Percentiles rank a stretch among this genome's conserved stretches.
These are phyloP conservation scores for Puffinus mauretanicus DNA, from an alignment of 2,113 vertebrate genomes.

Conservation along the genomic window DNA sequence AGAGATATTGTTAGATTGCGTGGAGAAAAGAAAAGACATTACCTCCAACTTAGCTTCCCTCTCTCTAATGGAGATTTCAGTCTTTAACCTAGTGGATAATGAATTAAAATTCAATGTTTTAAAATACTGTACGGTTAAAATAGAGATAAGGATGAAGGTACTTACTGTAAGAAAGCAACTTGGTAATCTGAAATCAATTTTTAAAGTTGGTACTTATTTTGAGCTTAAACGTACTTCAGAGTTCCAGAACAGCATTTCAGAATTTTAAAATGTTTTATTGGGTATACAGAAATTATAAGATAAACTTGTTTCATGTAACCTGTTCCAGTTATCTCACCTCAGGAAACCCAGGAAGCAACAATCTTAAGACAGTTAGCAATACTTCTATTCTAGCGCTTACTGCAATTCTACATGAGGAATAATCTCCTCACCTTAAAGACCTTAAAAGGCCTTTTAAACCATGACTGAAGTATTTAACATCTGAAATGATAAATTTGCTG, in stretches of 20 bases:
- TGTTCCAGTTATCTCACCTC: neutral
- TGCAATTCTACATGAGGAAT: neutral
- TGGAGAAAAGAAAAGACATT: conserved; percentile 8
- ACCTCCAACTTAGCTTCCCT: conserved; percentile 53
- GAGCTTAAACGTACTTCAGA: neutral
- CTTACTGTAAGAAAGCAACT: neutral
- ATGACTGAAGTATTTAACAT: neutral
- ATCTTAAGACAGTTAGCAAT: neutral
- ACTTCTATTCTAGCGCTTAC: neutral
- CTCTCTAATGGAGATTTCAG: neutral
- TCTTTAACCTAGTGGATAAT: conserved; percentile 64
- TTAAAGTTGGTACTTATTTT: neutral
- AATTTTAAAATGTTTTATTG: neutral
- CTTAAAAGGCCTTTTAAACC: neutral
- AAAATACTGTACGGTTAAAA: neutral
- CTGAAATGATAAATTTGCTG: neutral
- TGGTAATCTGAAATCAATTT: neutral
- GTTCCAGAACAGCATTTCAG: neutral
- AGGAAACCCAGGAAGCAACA: neutral
- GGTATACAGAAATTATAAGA: neutral
- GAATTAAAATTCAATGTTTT: conserved; percentile 42
- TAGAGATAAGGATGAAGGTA: neutral
- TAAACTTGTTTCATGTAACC: neutral
- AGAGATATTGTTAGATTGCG: neutral
- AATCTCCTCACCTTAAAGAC: neutral